Evolutionary conservation across 2,888 invertebrate genomes (phyloP).

Genomic region (Furcula furcula): DNA sequence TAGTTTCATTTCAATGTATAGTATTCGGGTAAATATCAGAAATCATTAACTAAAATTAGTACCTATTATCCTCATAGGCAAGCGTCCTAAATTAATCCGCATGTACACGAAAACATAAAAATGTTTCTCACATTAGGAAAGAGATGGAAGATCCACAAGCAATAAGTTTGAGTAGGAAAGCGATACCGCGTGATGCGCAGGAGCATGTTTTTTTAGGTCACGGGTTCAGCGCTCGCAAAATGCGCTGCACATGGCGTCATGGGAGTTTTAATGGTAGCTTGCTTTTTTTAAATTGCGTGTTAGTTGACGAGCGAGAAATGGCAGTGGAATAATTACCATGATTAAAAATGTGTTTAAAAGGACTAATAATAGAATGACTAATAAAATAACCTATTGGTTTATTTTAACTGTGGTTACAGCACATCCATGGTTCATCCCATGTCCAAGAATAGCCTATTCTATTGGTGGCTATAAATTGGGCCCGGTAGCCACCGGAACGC

Average conservation of each 20-base stretch:
- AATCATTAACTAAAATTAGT: not conserved
- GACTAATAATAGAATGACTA: no score
- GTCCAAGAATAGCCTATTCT: no score
- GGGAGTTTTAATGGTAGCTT: slow-evolving; percentile 6
- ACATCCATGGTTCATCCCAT: no score
- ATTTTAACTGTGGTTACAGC: not conserved
- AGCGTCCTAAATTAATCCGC: slow-evolving; percentile 2
- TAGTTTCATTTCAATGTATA: no score
- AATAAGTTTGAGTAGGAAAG: slow-evolving; percentile 8
- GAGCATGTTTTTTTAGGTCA: slow-evolving; percentile 49
- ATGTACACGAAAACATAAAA: slow-evolving; percentile 4
- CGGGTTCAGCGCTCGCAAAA: slow-evolving; percentile 47
- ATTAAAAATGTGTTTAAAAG: not conserved
- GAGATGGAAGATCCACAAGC: slow-evolving; percentile 3
- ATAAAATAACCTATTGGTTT: not conserved
- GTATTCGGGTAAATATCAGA: no score
- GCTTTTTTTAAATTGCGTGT: not conserved
- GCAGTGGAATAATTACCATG: not conserved
- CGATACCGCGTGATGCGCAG: slow-evolving; percentile 20
- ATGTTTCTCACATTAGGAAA: slow-evolving; percentile 2
- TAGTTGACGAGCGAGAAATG: not conserved
- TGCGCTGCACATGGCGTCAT: slow-evolving; percentile 22
- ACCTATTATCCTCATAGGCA: slow-evolving; percentile 4
- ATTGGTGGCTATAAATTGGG: no score
- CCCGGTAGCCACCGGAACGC: no score